Evolutionary conservation across 2,797 vertebrate genomes (phyloP).

Genomic region (Anisognathus igniventris): DNA sequence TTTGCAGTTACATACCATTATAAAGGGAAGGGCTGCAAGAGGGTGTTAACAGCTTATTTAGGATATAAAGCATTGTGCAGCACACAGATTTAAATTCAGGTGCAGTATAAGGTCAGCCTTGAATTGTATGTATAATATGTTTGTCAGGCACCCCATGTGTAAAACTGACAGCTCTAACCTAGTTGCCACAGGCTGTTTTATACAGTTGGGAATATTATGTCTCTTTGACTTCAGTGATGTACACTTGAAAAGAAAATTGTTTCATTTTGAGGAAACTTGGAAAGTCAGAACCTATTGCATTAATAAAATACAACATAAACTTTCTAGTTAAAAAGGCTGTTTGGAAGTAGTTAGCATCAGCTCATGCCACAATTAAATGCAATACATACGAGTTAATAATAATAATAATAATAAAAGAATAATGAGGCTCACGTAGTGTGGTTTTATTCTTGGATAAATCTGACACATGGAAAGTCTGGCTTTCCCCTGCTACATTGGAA

Average conservation of each 20-base stretch:
- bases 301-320: constrained; percentile 39
- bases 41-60: constrained; percentile 61
- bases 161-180: constrained; percentile 65
- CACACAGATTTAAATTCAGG: constrained; percentile 65
- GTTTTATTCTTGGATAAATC: not conserved
- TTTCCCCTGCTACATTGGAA: not conserved
- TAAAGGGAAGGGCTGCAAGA: constrained; percentile 45
- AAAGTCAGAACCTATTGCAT: constrained; percentile 25
- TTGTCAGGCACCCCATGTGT: constrained; percentile 64
- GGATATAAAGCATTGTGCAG: constrained; percentile 50
- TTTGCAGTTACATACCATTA: constrained; percentile 55
- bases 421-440: not conserved
- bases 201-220: constrained; percentile 49
- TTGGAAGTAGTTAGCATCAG: constrained; percentile 5
- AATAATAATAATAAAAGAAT: not conserved
- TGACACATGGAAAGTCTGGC: not conserved
- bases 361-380: not conserved
- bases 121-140: constrained; percentile 64
- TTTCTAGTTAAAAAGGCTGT: constrained; percentile 1
- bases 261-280: constrained; percentile 42
- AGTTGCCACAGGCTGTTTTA: constrained; percentile 52
- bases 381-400: not conserved
- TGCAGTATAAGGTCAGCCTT: constrained; percentile 63
- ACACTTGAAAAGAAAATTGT: constrained; percentile 63
- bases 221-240: constrained; percentile 59